Conservation (phyloP, 2,888 invertebrate genomes). For the Clivina fossor region DNA sequence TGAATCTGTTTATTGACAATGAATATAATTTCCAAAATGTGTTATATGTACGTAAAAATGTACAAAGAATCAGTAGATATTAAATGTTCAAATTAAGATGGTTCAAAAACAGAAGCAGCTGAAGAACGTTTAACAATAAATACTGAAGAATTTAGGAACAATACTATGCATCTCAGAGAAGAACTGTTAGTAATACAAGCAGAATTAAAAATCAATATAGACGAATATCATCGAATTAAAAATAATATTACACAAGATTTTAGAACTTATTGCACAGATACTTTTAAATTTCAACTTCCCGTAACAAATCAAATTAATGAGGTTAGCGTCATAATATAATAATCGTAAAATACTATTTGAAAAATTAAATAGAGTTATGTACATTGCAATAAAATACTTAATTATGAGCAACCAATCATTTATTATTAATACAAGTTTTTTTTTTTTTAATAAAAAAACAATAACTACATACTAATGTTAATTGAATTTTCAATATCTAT, state of each 20-base stretch:
- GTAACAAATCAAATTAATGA: conserved; percentile 10
- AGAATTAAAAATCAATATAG: conserved; percentile 45
- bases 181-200: conserved; percentile 44
- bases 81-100: too few relatives aligned
- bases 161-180: conserved; percentile 45
- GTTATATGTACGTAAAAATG: background rate
- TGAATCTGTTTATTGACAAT: too few relatives aligned
- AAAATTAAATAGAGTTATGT: too few relatives aligned
- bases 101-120: conserved; percentile 8
- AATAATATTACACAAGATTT: conserved; percentile 45
- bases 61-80: too few relatives aligned
- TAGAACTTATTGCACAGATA: conserved; percentile 46
- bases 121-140: conserved; percentile 24
- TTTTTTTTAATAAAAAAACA: too few relatives aligned
- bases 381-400: too few relatives aligned
- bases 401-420: too few relatives aligned
- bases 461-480: too few relatives aligned
- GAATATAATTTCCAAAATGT: conserved; percentile 2
- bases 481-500: conserved; percentile 1
- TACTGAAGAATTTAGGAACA: conserved; percentile 24
- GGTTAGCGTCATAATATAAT: too few relatives aligned
- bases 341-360: too few relatives aligned
- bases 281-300: conserved; percentile 41
- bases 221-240: conserved; percentile 43
- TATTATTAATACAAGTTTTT: too few relatives aligned